These are phyloP conservation scores for Folsomia candida DNA, from an alignment of 2,888 invertebrate species.

Conservation along the genomic window DNA sequence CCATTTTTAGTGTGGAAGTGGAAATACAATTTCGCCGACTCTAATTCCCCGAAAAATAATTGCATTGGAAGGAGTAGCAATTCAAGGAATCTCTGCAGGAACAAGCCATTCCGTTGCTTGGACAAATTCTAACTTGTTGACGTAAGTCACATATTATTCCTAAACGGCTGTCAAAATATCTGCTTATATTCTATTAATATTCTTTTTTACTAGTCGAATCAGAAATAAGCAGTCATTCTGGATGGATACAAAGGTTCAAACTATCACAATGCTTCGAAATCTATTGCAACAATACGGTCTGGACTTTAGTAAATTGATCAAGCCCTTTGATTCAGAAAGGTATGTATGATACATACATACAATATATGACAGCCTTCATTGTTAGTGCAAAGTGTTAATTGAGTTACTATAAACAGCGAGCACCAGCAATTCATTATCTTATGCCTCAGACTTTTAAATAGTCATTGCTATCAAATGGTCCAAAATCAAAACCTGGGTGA, in stretches of 20 bases:
- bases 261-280: slow-evolving; percentile 59
- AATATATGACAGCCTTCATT: background rate
- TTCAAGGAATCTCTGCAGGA: slow-evolving; percentile 65
- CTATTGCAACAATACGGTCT: slow-evolving; percentile 62
- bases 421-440: slow-evolving; percentile 62
- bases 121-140: slow-evolving; percentile 55
- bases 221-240: slow-evolving; percentile 58
- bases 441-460: slow-evolving; percentile 60
- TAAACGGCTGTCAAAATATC: background rate
- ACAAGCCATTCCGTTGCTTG: slow-evolving; percentile 65
- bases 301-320: slow-evolving; percentile 56
- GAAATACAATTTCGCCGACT: slow-evolving; percentile 62
- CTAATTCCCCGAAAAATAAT: slow-evolving; percentile 61
- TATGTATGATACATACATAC: slow-evolving; percentile 41
- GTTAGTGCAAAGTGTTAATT: slow-evolving; percentile 7
- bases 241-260: slow-evolving; percentile 63
- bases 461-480: slow-evolving; percentile 62
- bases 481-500: slow-evolving; percentile 55
- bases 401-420: slow-evolving; percentile 55
- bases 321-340: slow-evolving; percentile 57
- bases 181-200: background rate
- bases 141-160: background rate
- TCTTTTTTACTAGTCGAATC: slow-evolving; percentile 6
- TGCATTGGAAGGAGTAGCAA: slow-evolving; percentile 59
- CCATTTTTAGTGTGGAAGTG: slow-evolving; percentile 64